phyloP scores from a whole-genome alignment of 2,888 invertebrate species.

The Nemurella pictetii region DNA sequence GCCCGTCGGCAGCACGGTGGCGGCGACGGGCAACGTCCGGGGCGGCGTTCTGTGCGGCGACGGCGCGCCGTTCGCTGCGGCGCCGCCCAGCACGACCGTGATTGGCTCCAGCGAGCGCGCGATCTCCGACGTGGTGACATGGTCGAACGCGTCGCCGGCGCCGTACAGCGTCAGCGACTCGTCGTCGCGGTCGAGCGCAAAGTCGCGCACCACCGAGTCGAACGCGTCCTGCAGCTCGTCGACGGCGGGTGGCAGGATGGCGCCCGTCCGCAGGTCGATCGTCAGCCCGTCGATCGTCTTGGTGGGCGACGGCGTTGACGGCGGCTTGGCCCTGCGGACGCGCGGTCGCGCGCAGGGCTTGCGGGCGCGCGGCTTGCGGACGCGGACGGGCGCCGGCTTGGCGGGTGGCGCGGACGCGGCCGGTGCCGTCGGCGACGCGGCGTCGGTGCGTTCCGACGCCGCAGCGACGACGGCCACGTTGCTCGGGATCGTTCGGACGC shows the following conservation, averaged over 20 bases:
- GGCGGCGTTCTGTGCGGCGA: neutral
- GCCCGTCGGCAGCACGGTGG: neutral
- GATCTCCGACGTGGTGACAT: neutral
- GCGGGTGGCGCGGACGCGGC: neutral
- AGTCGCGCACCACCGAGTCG: neutral
- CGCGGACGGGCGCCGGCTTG: neutral
- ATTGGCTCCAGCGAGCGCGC: neutral
- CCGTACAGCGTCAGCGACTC: slow-evolving; percentile 1
- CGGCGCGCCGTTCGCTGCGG: neutral
- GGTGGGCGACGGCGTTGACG: too few species aligned
- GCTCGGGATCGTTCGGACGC: neutral
- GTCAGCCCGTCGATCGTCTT: neutral
- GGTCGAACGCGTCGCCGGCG: neutral
- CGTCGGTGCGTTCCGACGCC: neutral
- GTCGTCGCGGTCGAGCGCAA: neutral
- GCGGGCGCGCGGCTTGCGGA: neutral
- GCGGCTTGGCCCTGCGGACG: neutral
- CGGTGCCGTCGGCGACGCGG: neutral
- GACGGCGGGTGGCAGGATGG: neutral
- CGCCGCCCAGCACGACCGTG: neutral
- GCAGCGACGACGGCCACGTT: neutral
- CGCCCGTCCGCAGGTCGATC: too few species aligned
- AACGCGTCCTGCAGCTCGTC: neutral
- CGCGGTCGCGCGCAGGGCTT: neutral
- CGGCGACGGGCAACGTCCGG: neutral